phyloP scores from a whole-genome alignment of 1,140 invertebrate genomes.

The Cylas formicarius region DNA sequence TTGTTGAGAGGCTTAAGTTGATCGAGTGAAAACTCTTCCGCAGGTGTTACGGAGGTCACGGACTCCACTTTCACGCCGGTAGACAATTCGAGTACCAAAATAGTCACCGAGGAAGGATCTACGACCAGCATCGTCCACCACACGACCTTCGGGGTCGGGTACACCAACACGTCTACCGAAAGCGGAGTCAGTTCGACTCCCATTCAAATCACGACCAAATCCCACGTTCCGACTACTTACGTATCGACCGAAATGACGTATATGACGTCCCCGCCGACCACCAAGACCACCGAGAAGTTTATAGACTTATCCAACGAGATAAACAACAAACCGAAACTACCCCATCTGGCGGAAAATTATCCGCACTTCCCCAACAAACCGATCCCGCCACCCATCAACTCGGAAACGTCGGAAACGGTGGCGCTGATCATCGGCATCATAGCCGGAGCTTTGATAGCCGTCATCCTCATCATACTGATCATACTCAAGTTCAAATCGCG shows the following conservation, averaged over 20 bases:
- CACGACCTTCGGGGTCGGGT: neutral
- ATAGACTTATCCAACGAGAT: conserved; percentile 21
- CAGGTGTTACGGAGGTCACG: conserved; percentile 13
- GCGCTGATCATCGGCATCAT: conserved; percentile 83
- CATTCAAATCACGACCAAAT: conserved; percentile 28
- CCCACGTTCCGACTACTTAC: conserved; percentile 39
- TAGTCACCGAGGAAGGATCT: conserved; percentile 25
- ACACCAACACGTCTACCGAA: conserved; percentile 5
- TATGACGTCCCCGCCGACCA: conserved; percentile 16
- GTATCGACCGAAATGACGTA: conserved; percentile 24
- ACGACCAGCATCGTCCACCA: conserved; percentile 23
- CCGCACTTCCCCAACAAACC: conserved; percentile 34
- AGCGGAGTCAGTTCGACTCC: conserved; percentile 25
- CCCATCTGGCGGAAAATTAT: conserved; percentile 25
- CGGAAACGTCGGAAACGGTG: conserved; percentile 63
- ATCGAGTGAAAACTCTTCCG: no score
- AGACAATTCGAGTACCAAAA: conserved; percentile 19
- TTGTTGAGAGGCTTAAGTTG: conserved; percentile 6
- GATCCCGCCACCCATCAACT: conserved; percentile 56
- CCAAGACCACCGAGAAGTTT: conserved; percentile 20
- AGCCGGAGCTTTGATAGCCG: conserved; percentile 82
- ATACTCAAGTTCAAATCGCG: conserved; percentile 82
- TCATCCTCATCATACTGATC: conserved; percentile 83
- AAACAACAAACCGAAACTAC: conserved; percentile 10
- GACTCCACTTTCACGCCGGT: conserved; percentile 17